phyloP scores from a whole-genome alignment of 2,113 vertebrate species.

The Todiramphus saurophagus region DNA sequence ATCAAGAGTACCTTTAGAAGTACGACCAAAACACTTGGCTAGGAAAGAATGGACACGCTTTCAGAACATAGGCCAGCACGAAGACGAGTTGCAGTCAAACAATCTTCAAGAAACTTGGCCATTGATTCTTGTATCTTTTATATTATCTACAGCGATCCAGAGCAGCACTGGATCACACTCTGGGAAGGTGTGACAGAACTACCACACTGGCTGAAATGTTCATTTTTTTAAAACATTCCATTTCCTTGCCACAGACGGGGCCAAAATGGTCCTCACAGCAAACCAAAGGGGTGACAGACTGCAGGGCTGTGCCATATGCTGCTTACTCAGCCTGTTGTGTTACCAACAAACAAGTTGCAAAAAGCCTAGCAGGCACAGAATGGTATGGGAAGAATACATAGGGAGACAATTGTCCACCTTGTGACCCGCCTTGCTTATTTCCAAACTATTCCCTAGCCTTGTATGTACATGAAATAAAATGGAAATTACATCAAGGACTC shows the following conservation, averaged over 20 bases:
- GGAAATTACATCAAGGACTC: background rate
- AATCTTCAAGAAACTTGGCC: background rate
- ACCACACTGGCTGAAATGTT: background rate
- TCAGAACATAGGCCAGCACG: accelerated
- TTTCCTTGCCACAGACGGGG: background rate
- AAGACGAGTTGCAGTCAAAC: background rate
- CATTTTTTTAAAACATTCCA: background rate
- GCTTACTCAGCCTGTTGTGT: background rate
- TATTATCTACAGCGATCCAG: background rate
- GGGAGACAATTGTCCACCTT: background rate
- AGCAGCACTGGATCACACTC: background rate
- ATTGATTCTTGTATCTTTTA: background rate
- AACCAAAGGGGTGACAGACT: background rate
- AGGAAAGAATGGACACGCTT: background rate
- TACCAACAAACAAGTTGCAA: background rate
- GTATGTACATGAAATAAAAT: background rate
- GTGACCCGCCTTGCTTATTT: background rate
- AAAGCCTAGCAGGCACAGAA: background rate
- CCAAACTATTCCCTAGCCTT: background rate
- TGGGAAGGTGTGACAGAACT: background rate
- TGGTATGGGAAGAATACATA: background rate
- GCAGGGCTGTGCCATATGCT: background rate
- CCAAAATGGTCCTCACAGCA: background rate
- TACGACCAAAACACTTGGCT: background rate
- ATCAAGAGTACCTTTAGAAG: background rate